These are phyloP conservation scores for Urocitellus parryii DNA, from an alignment of 2,113 vertebrate species.

Conservation along the genomic window DNA sequence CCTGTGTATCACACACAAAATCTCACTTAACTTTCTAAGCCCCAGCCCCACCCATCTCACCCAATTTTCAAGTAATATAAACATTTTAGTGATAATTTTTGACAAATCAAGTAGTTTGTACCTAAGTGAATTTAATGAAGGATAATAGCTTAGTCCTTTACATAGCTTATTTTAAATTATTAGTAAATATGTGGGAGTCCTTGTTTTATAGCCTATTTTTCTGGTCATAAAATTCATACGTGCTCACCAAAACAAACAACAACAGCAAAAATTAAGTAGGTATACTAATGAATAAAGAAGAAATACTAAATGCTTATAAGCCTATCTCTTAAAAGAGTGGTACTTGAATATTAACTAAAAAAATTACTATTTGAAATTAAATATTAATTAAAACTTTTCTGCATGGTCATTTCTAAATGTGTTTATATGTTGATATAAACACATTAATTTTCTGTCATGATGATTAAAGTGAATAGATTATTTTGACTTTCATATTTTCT, in stretches of 20 bases:
- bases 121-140: neutral
- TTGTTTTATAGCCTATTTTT: neutral
- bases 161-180: neutral
- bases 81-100: neutral
- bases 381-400: neutral
- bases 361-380: neutral
- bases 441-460: neutral
- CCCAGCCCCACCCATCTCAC: neutral
- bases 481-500: conserved; percentile 19
- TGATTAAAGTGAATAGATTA: conserved; percentile 8
- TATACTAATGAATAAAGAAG: neutral
- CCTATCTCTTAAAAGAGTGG: neutral
- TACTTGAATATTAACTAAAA: neutral
- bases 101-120: neutral
- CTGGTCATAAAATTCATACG: neutral
- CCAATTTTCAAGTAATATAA: neutral
- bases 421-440: neutral
- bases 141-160: neutral
- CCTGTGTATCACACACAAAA: neutral
- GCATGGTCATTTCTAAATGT: neutral
- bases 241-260: neutral
- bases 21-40: neutral
- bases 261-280: neutral
- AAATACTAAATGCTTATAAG: neutral
- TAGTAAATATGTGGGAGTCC: neutral